phyloP scores from a whole-genome alignment of 2,797 vertebrate species.

The Ctenopoma multispine region DNA sequence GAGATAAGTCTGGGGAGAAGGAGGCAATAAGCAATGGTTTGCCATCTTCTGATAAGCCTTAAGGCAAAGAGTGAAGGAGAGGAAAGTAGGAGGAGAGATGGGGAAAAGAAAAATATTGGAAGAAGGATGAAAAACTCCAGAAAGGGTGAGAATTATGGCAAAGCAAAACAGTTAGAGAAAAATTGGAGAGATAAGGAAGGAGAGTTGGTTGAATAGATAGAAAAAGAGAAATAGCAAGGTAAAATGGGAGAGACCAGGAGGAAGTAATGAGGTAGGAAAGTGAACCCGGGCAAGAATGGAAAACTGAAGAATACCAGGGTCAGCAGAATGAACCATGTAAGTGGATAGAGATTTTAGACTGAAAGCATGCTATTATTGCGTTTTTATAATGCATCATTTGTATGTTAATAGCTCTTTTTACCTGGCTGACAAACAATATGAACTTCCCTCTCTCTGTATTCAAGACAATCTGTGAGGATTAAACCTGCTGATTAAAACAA shows the following conservation, averaged over 20 bases:
- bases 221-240: conserved; percentile 44
- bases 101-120: conserved; percentile 37
- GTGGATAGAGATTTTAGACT: conserved; percentile 71
- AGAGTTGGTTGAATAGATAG: conserved; percentile 53
- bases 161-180: conserved; percentile 47
- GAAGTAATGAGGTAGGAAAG: conserved; percentile 62
- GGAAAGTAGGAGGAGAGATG: conserved; percentile 32
- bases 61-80: conserved; percentile 28
- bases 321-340: conserved; percentile 73
- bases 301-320: conserved; percentile 65
- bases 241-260: conserved; percentile 55
- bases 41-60: conserved; percentile 82
- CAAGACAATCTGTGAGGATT: conserved; percentile 4
- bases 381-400: conserved; percentile 75
- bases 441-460: conserved; percentile 9
- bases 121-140: conserved; percentile 46
- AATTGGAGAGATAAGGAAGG: conserved; percentile 59
- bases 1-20: conserved; percentile 76
- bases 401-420: conserved; percentile 69
- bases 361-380: conserved; percentile 75
- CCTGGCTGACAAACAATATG: conserved; percentile 33
- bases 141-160: conserved; percentile 45
- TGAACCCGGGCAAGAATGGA: conserved; percentile 31
- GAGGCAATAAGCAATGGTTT: conserved; percentile 76
- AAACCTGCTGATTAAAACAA: conserved; percentile 42